Evolutionary conservation across 2,113 vertebrate species (phyloP).

Genomic region (Tauraco erythrolophus): DNA sequence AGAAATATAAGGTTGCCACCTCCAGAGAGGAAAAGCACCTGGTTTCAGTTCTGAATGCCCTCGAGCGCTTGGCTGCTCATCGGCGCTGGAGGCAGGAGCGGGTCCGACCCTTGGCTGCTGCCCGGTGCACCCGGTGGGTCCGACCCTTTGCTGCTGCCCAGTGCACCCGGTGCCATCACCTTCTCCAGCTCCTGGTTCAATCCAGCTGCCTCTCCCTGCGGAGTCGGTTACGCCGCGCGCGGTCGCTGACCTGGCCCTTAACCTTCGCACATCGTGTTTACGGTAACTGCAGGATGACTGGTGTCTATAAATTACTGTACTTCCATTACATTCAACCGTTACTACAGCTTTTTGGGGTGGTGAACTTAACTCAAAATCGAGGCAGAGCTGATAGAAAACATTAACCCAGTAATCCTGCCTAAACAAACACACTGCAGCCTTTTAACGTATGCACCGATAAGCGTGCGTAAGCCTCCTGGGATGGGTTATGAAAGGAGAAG

Average conservation of each 20-base stretch:
- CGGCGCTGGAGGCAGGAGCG: neutral
- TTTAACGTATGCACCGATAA: rapidly evolving
- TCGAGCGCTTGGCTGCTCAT: neutral
- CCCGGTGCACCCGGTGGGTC: neutral
- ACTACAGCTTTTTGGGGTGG: neutral
- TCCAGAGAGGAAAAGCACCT: constrained; percentile 23
- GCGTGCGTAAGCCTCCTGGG: neutral
- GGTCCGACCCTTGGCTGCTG: neutral
- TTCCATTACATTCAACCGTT: neutral
- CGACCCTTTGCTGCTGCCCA: rapidly evolving
- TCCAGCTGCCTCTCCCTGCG: neutral
- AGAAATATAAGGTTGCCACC: neutral
- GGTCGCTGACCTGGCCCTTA: neutral
- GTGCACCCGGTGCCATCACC: neutral
- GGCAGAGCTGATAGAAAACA: neutral
- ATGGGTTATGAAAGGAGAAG: neutral
- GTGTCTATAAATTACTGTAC: neutral
- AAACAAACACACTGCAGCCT: neutral
- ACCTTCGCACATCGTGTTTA: neutral
- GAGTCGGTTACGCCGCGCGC: neutral
- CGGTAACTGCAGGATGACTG: neutral
- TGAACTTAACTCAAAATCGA: neutral
- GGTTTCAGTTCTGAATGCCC: neutral
- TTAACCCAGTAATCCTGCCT: neutral
- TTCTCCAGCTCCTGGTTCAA: neutral